Percentiles rank a stretch among this genome's conserved stretches.
These are phyloP conservation scores for Cepaea nemoralis DNA, from an alignment of 1,140 invertebrate genomes.

Conservation along the genomic window DNA sequence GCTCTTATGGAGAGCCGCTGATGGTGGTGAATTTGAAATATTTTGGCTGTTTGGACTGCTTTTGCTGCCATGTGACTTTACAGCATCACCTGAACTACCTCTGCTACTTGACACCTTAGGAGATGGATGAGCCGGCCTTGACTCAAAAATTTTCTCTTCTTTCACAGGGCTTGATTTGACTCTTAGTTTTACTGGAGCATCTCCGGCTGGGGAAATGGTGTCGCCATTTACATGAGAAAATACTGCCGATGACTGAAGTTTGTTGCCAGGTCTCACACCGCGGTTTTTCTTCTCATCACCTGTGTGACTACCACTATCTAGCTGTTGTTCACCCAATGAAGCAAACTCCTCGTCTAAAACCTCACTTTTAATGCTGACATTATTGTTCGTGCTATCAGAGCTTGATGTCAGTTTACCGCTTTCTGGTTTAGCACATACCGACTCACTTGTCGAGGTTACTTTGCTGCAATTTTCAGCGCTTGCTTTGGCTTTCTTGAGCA, in stretches of 20 bases:
- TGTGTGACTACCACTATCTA: neutral
- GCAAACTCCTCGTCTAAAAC: neutral
- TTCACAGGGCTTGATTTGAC: neutral
- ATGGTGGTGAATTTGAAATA: neutral
- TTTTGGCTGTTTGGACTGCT: neutral
- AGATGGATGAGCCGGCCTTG: neutral
- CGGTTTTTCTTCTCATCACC: neutral
- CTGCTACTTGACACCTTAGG: neutral
- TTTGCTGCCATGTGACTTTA: neutral
- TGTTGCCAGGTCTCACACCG: neutral
- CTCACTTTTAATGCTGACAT: neutral
- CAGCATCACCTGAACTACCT: neutral
- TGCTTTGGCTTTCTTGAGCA: neutral
- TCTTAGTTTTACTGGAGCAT: slow-evolving; percentile 12
- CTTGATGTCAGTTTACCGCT: neutral
- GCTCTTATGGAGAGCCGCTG: slow-evolving; percentile 9
- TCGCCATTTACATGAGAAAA: neutral
- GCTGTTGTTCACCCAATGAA: neutral
- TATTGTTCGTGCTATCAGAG: slow-evolving; percentile 6
- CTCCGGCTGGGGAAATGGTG: slow-evolving; percentile 29
- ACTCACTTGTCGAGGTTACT: neutral
- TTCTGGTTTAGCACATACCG: neutral
- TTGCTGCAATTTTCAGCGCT: neutral
- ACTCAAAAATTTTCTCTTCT: neutral
- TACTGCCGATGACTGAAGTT: neutral